Evolutionary conservation across 1,140 invertebrate species (phyloP), one percentile per base, ranked within the genome.

Genomic region (Acromyrmex echinatior): DNA sequence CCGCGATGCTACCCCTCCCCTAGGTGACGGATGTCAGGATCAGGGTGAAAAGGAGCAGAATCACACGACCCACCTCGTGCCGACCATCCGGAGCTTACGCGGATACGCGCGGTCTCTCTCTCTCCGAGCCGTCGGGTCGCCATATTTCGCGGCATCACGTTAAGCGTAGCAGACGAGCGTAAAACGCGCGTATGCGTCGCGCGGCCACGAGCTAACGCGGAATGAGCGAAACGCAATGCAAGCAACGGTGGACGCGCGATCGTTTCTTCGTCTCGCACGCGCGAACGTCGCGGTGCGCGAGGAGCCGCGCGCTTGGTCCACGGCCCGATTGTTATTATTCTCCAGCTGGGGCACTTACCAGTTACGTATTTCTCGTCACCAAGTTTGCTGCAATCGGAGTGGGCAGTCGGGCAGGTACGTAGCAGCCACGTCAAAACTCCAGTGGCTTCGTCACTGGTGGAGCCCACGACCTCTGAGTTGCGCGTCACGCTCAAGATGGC

Each of bases 281-380:
- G 35, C 65, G 31, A 45, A 21, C 10, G 1, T n/a, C 35, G 65
- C 35, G 65, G 10, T 18, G 65, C 65, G 66, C 39, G 66, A 70
- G 66, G 12, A 49, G 79, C 86, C 87, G 81, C 84, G 94, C 93
- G 89, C 92, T 45, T 94, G 94, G 94, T 96, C 96, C 96, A 96
- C 96, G 39, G 96, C 96, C 96, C 96, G 96, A 95, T 97, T 96
- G 96, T 84, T 84, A 84, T 84, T 84, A 84, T 96, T 97, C 97
- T 96, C 96, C 96, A 96, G 96, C 96, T 96, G 97, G 96, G 97
- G 96, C 96, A 97, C 97, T 97, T 98, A 97, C 98, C 97, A 97
- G 97, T 98, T 98, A 98, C 97, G 97, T 98, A 98, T 97, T 98
- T 97, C 97, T 98, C 97, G 97, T 98, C 97, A 98, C 97, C 97